Conservation (phyloP, 2,113 vertebrate genomes). For the Aix galericulata region DNA sequence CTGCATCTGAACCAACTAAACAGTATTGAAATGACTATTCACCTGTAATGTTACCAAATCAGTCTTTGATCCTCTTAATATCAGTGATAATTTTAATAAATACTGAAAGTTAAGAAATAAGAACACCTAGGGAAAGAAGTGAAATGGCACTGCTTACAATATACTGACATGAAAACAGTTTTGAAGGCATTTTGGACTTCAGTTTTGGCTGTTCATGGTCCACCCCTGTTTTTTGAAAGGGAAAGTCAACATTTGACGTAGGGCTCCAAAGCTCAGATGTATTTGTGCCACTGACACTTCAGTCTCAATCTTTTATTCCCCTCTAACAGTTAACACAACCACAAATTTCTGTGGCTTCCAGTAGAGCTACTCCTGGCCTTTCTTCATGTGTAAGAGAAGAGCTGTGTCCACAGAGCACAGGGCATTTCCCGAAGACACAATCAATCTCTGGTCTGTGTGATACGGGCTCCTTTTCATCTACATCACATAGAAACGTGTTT, state of each 20-base stretch:
- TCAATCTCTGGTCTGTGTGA: fast-evolving
- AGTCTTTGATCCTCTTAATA: not conserved
- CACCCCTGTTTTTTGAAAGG: not conserved
- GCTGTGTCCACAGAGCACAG: not conserved
- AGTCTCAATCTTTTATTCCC: fast-evolving
- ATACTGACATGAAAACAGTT: not conserved
- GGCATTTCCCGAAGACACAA: not conserved
- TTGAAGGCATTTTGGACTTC: not conserved
- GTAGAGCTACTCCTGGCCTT: not conserved
- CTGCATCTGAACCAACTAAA: not conserved
- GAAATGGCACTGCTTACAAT: not conserved
- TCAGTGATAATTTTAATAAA: not conserved
- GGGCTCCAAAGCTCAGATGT: not conserved
- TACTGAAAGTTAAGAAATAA: not conserved
- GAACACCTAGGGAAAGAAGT: not conserved
- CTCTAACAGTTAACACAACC: not conserved
- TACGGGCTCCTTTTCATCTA: not conserved
- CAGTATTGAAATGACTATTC: not conserved
- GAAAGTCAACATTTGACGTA: not conserved
- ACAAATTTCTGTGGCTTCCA: not conserved
- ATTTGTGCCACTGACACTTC: not conserved
- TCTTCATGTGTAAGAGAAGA: not conserved
- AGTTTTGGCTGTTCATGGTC: not conserved
- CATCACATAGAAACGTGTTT: fast-evolving
- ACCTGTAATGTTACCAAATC: not conserved